A percentile compares a stretch with the other conserved stretches of the same genome.
phyloP scores from a whole-genome alignment of 2,797 vertebrate genomes.

The Austrolebias charrua region DNA sequence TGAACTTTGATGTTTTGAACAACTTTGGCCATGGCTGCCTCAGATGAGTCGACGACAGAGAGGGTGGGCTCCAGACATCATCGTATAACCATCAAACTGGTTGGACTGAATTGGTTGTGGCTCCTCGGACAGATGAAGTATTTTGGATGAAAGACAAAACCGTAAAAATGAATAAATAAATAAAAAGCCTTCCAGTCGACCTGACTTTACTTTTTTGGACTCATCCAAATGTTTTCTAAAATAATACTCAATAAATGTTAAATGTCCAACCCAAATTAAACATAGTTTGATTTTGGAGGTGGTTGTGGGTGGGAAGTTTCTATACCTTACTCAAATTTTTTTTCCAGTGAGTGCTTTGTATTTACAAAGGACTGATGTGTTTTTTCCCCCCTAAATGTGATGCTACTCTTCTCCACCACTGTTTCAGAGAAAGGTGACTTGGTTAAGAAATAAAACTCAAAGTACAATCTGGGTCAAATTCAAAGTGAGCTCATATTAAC shows the following conservation, averaged over 20 bases:
- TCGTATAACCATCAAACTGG: too few species aligned
- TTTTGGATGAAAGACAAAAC: too few species aligned
- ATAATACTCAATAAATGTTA: not conserved
- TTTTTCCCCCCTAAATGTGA: constrained; percentile 29
- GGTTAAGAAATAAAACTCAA: constrained; percentile 33
- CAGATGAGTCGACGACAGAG: too few species aligned
- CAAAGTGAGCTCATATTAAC: constrained; percentile 29
- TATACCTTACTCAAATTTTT: not conserved
- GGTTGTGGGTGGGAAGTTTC: not conserved
- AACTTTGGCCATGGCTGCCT: too few species aligned
- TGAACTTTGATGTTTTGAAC: too few species aligned
- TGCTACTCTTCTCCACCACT: not conserved
- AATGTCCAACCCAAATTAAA: not conserved
- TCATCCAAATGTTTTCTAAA: not conserved
- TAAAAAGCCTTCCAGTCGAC: too few species aligned
- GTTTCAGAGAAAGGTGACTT: constrained; percentile 18
- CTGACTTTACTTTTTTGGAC: not conserved
- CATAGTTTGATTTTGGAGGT: not conserved
- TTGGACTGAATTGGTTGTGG: too few species aligned
- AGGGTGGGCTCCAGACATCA: too few species aligned
- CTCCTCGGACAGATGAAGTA: too few species aligned
- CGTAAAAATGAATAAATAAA: too few species aligned
- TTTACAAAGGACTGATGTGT: constrained; percentile 1
- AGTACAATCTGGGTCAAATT: constrained; percentile 18
- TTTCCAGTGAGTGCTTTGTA: constrained; percentile 3